Percentiles rank a stretch among this genome's conserved stretches.
These are phyloP conservation scores for Prolemur simus DNA, from an alignment of 2,113 vertebrate genomes.

Conservation along the genomic window DNA sequence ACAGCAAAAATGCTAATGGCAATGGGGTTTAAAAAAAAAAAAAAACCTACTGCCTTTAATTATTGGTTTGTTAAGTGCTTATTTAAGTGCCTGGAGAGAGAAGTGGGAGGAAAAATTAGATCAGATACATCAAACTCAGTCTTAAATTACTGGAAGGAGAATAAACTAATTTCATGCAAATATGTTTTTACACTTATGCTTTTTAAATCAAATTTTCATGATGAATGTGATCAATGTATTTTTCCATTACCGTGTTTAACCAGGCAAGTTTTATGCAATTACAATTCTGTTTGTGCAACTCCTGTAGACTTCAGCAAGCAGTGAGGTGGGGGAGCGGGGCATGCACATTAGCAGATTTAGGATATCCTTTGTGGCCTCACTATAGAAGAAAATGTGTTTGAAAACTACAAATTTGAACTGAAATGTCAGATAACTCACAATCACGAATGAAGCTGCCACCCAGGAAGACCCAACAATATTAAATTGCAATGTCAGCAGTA, in stretches of 20 bases:
- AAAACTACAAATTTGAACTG: not conserved
- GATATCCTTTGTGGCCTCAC: not conserved
- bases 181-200: not conserved
- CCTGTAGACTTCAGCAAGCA: not conserved
- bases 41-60: not conserved
- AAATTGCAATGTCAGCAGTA: constrained; percentile 6
- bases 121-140: not conserved
- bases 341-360: not conserved
- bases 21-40: not conserved
- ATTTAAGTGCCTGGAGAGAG: not conserved
- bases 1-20: constrained; percentile 22
- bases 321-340: not conserved
- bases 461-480: not conserved
- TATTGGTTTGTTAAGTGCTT: not conserved
- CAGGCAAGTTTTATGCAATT: not conserved
- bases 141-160: not conserved
- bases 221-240: not conserved
- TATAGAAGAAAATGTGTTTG: not conserved
- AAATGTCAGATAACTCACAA: constrained; percentile 1
- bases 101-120: not conserved
- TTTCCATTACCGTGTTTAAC: not conserved
- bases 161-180: not conserved
- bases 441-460: not conserved
- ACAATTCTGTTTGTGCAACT: not conserved
- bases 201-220: constrained; percentile 21